Percentiles rank a stretch among this genome's conserved stretches.
phyloP scores from a whole-genome alignment of 2,888 invertebrate species.

The Megalurothrips usitatus region DNA sequence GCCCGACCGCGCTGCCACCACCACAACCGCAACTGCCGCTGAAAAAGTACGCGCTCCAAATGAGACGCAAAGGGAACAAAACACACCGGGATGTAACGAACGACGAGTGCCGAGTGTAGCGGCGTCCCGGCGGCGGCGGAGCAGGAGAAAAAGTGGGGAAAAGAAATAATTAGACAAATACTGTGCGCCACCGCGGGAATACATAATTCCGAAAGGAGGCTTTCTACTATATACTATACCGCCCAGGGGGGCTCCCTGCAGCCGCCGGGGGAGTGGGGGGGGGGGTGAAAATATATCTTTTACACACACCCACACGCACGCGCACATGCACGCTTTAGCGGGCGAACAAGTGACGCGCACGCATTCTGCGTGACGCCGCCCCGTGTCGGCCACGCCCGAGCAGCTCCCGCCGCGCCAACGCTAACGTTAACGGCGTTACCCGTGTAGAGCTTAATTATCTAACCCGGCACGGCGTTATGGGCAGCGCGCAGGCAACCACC shows the following conservation, averaged over 20 bases:
- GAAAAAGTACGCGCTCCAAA: background rate
- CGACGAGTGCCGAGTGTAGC: too few relatives aligned
- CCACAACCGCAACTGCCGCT: background rate
- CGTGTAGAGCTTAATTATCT: constrained; percentile 22
- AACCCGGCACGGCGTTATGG: constrained; percentile 3
- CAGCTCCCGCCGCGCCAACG: background rate
- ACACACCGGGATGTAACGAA: background rate
- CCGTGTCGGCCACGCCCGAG: background rate
- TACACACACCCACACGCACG: too few relatives aligned
- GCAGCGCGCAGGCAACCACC: background rate
- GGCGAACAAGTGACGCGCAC: background rate
- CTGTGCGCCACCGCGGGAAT: too few relatives aligned
- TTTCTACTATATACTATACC: too few relatives aligned
- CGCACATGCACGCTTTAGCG: too few relatives aligned
- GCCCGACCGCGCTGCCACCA: background rate
- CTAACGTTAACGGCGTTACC: background rate
- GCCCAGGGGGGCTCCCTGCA: too few relatives aligned
- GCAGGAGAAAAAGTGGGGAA: too few relatives aligned
- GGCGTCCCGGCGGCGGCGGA: too few relatives aligned
- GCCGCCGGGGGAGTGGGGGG: too few relatives aligned
- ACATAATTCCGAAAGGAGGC: too few relatives aligned
- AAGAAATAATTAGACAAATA: too few relatives aligned
- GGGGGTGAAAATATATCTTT: too few relatives aligned
- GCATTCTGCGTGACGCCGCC: background rate
- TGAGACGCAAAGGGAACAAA: background rate